These are phyloP conservation scores for Epistrophe grossulariae DNA, from an alignment of 2,888 invertebrate genomes.

Conservation along the genomic window DNA sequence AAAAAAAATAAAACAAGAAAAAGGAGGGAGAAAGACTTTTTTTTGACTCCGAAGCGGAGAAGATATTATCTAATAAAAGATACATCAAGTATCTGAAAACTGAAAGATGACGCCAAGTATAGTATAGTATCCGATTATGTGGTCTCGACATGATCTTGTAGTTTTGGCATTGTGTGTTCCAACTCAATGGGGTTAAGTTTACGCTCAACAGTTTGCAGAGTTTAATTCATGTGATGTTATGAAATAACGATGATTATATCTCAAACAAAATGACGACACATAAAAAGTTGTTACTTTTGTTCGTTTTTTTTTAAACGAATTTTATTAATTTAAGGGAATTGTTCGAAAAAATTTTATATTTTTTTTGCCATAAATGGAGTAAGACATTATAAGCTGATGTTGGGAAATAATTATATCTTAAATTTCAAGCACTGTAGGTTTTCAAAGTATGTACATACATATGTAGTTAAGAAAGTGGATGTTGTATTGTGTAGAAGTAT, in stretches of 20 bases:
- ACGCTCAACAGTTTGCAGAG: conserved; percentile 37
- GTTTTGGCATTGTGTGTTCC: conserved; percentile 48
- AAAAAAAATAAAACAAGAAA: neutral
- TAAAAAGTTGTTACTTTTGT: conserved; percentile 23
- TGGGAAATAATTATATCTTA: conserved; percentile 40
- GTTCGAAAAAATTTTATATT: conserved; percentile 34
- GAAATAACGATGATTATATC: conserved; percentile 63
- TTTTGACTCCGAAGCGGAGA: neutral
- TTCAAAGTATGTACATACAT: too few relatives aligned
- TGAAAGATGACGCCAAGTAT: conserved; percentile 58
- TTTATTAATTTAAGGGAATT: conserved; percentile 41
- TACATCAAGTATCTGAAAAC: conserved; percentile 40
- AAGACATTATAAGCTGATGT: conserved; percentile 18
- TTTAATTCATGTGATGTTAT: conserved; percentile 36
- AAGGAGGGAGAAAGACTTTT: neutral
- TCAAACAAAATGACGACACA: conserved; percentile 25
- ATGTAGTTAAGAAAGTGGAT: neutral
- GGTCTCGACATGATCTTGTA: conserved; percentile 50
- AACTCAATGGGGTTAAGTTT: conserved; percentile 60
- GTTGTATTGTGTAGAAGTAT: neutral
- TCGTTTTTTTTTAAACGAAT: conserved; percentile 2
- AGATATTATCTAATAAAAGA: conserved; percentile 55
- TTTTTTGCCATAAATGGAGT: conserved; percentile 44
- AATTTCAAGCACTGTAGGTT: conserved; percentile 45
- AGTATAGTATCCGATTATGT: conserved; percentile 50